These are phyloP conservation scores for Cotesia congregata DNA, from an alignment of 2,888 invertebrate species.

Conservation along the genomic window DNA sequence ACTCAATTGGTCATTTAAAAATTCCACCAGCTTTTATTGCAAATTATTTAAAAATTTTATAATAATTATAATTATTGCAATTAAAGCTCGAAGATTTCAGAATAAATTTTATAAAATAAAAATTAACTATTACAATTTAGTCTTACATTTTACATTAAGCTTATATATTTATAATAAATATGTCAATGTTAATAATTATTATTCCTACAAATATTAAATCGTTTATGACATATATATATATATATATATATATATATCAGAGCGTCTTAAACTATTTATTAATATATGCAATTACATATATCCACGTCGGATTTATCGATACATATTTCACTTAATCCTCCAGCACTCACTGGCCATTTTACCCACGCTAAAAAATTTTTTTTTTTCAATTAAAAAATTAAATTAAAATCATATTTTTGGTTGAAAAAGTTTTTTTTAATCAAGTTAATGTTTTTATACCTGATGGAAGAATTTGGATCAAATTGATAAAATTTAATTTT, in stretches of 20 bases:
- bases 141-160: neutral
- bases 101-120: conserved; percentile 15
- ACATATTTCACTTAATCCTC: neutral
- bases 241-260: neutral
- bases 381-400: no score
- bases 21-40: neutral
- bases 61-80: neutral
- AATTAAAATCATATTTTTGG: no score
- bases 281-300: conserved; percentile 13
- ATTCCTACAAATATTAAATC: conserved; percentile 1
- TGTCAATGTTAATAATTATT: conserved; percentile 8
- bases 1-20: neutral
- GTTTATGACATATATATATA: conserved; percentile 12
- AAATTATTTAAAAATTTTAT: conserved; percentile 4
- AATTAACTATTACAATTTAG: conserved; percentile 15
- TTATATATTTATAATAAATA: conserved; percentile 17
- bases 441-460: no score
- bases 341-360: neutral
- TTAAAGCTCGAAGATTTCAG: neutral
- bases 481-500: no score
- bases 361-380: no score
- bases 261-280: no score
- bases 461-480: no score
- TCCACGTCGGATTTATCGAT: conserved; percentile 15
- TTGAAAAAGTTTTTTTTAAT: no score